These are phyloP conservation scores for Tympanuchus pallidicinctus DNA, from an alignment of 2,113 vertebrate genomes.

Conservation along the genomic window DNA sequence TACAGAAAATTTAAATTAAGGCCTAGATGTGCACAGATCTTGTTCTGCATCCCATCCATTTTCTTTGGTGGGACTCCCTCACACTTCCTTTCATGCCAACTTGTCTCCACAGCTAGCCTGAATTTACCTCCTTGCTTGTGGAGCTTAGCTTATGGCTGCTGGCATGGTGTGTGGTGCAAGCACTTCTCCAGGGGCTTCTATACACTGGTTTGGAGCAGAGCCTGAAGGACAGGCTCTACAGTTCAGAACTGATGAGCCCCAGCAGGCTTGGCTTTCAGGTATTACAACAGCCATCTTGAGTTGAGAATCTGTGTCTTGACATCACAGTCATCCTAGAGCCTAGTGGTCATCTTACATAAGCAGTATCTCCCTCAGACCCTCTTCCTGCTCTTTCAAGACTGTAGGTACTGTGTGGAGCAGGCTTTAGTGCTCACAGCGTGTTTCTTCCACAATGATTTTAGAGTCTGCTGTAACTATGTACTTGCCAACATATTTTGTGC, in stretches of 20 bases:
- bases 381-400: rapidly evolving
- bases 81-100: neutral
- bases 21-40: neutral
- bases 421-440: rapidly evolving
- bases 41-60: neutral
- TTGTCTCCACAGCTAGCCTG: neutral
- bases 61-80: neutral
- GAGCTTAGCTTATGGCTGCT: neutral
- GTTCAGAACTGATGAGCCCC: neutral
- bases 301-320: neutral
- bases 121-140: neutral
- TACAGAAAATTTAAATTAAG: neutral
- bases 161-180: rapidly evolving
- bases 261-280: neutral
- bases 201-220: neutral
- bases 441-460: neutral
- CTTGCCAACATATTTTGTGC: neutral
- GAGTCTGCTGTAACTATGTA: neutral
- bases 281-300: neutral
- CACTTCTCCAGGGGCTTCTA: neutral
- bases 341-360: neutral
- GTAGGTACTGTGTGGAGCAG: neutral
- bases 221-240: neutral
- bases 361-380: neutral
- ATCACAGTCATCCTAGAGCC: neutral